These are phyloP conservation scores for Styela clava DNA, from an alignment of 23 tunicate species.

Conservation along the genomic window DNA sequence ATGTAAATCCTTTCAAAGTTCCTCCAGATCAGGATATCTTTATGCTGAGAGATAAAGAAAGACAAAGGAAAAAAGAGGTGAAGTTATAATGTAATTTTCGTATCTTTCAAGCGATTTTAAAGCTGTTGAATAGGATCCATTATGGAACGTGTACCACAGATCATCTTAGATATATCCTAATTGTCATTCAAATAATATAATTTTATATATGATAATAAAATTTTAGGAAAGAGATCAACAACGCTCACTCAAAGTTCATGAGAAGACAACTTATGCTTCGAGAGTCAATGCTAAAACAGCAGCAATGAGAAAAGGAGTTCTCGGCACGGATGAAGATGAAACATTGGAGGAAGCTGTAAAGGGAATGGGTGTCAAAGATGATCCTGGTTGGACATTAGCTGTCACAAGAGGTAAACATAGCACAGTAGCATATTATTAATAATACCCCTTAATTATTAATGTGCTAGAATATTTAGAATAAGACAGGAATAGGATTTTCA, in stretches of 20 bases:
- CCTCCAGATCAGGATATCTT: slow-evolving; percentile 90
- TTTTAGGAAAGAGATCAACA: slow-evolving; percentile 72
- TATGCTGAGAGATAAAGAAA: slow-evolving; percentile 87
- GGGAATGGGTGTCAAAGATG: slow-evolving; percentile 66
- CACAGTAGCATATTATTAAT: background rate
- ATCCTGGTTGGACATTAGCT: slow-evolving; percentile 82
- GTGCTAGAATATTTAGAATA: background rate
- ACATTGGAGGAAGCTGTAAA: slow-evolving; percentile 30
- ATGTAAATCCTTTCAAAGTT: slow-evolving; percentile 76
- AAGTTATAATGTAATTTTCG: background rate
- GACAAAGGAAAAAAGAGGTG: slow-evolving; percentile 78
- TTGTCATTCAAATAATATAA: too few species aligned
- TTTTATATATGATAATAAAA: too few species aligned
- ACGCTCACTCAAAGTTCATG: slow-evolving; percentile 47
- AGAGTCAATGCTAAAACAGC: slow-evolving; percentile 79
- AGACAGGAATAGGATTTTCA: background rate
- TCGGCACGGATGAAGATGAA: slow-evolving; percentile 44
- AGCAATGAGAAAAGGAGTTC: slow-evolving; percentile 74
- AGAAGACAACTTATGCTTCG: slow-evolving; percentile 81
- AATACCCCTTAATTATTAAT: background rate
- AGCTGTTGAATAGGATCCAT: too few species aligned
- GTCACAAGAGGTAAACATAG: slow-evolving; percentile 95
- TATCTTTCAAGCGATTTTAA: background rate
- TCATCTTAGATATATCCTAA: too few species aligned
- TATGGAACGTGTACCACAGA: too few species aligned